These are phyloP conservation scores for Phocoena sinus DNA, from an alignment of 2,113 vertebrate genomes.

Conservation along the genomic window DNA sequence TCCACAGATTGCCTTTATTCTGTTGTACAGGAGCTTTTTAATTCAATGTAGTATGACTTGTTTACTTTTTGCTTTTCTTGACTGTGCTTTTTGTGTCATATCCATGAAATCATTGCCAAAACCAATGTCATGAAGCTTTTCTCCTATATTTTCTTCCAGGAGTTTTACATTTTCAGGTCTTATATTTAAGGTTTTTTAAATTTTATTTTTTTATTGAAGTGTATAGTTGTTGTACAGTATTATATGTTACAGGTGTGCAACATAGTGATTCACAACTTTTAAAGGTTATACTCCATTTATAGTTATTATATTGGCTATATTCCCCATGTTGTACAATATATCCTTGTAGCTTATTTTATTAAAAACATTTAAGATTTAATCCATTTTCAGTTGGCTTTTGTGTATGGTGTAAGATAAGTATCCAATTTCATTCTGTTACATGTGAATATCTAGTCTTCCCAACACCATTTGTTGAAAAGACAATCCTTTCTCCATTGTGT, in stretches of 20 bases:
- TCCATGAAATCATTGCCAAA: background rate
- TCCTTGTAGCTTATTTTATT: background rate
- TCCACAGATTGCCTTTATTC: background rate
- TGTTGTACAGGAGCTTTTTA: background rate
- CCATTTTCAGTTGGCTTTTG: background rate
- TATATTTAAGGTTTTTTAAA: background rate
- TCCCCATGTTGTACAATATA: background rate
- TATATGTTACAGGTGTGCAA: background rate
- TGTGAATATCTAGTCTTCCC: background rate
- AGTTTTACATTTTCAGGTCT: background rate
- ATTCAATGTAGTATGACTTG: background rate
- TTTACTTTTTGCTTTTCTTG: background rate
- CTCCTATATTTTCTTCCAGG: background rate
- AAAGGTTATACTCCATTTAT: background rate
- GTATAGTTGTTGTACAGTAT: no score
- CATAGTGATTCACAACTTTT: background rate
- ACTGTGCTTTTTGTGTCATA: background rate
- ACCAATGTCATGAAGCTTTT: background rate
- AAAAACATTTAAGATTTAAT: background rate
- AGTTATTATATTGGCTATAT: background rate
- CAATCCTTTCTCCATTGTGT: background rate
- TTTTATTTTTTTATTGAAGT: no score
- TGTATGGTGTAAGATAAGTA: background rate
- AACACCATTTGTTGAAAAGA: background rate
- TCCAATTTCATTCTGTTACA: background rate